A percentile compares a stretch with the other conserved stretches of the same genome.
Conservation (phyloP, 1,140 invertebrate genomes). For the Halesus radiatus region DNA sequence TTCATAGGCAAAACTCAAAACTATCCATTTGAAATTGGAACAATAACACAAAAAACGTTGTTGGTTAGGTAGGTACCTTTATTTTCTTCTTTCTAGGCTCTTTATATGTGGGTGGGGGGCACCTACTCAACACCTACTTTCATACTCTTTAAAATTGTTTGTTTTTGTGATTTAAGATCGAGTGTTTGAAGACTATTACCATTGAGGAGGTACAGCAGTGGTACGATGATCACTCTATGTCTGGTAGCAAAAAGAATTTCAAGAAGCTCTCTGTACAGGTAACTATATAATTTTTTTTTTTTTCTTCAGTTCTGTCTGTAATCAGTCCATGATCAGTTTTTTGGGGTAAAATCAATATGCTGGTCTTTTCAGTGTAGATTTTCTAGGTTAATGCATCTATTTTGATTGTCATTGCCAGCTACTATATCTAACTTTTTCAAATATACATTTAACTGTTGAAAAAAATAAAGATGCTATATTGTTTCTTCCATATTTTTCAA, state of each 20-base stretch:
- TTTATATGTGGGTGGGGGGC: neutral
- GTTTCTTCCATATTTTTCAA: too few species aligned
- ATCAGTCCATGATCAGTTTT: too few species aligned
- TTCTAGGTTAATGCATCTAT: neutral
- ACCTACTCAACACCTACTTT: neutral
- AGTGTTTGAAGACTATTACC: constrained; percentile 4
- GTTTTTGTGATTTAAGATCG: constrained; percentile 17
- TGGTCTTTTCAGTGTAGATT: too few species aligned
- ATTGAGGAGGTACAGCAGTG: constrained; percentile 9
- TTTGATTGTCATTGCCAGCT: too few species aligned
- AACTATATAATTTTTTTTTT: neutral
- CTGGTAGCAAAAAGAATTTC: neutral
- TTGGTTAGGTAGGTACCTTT: neutral
- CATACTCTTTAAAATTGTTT: neutral
- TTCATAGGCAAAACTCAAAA: too few species aligned
- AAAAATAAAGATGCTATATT: neutral
- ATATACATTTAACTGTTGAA: too few species aligned
- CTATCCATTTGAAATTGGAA: too few species aligned
- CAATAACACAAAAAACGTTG: neutral
- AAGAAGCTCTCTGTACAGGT: constrained; percentile 26
- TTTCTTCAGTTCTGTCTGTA: neutral
- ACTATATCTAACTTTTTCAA: too few species aligned
- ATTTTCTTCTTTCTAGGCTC: neutral
- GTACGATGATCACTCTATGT: neutral
- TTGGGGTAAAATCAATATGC: too few species aligned